Percentiles rank a stretch among this genome's conserved stretches.
Evolutionary conservation across 2,888 invertebrate species (phyloP).

Genomic region (Amiota minor): DNA sequence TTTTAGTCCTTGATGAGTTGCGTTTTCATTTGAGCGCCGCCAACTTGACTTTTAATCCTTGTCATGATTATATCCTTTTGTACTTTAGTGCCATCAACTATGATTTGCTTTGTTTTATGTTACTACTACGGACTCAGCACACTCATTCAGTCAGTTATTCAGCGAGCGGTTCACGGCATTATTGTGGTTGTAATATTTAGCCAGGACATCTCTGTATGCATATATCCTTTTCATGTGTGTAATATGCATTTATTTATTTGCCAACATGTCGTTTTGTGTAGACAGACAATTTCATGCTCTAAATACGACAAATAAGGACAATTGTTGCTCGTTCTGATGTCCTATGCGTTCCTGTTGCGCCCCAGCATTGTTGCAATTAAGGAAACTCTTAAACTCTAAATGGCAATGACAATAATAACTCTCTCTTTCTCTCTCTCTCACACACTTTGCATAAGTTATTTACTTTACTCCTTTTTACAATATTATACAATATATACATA

Average conservation of each 20-base stretch:
- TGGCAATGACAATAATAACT: not conserved
- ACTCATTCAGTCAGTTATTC: not conserved
- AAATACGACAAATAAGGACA: constrained; percentile 11
- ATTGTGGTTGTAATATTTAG: not conserved
- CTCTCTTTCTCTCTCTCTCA: not conserved
- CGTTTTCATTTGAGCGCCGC: constrained; percentile 11
- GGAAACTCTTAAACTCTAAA: constrained; percentile 16
- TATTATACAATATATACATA: too few species aligned
- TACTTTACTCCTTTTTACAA: not conserved
- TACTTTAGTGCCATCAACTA: not conserved
- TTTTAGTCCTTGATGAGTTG: constrained; percentile 15
- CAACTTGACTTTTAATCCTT: constrained; percentile 14
- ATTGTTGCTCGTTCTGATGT: not conserved
- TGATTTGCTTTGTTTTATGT: not conserved
- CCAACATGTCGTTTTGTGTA: not conserved
- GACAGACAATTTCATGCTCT: constrained; percentile 17
- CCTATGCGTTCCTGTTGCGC: not conserved
- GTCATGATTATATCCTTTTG: constrained; percentile 4
- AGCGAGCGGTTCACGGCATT: too few species aligned
- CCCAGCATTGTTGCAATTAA: not conserved
- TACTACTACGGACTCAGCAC: not conserved
- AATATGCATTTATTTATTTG: constrained; percentile 18
- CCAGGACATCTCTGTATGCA: not conserved
- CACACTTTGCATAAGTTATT: not conserved
- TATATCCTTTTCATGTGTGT: not conserved